Conservation (phyloP, 2,888 invertebrate species). For the Campopleginae sp. region DNA sequence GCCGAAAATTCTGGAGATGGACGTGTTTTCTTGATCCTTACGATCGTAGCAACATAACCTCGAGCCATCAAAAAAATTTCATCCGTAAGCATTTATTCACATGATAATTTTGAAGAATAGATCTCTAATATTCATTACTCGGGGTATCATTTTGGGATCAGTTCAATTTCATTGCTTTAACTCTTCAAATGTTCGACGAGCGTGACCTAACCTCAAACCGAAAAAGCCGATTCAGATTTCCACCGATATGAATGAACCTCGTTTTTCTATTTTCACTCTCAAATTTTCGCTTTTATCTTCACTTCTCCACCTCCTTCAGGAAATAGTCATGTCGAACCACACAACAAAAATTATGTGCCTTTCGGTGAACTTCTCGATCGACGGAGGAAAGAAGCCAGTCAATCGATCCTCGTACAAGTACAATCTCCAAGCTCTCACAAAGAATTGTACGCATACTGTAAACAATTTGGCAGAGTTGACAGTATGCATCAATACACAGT, state of each 20-base stretch:
- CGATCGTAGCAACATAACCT: conserved; percentile 55
- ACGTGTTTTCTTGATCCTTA: conserved; percentile 30
- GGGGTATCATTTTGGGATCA: neutral
- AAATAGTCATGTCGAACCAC: conserved; percentile 51
- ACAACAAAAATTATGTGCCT: conserved; percentile 55
- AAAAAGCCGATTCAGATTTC: conserved; percentile 18
- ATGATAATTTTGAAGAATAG: conserved; percentile 38
- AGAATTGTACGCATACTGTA: conserved; percentile 90
- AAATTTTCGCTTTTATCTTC: neutral
- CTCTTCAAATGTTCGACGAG: neutral
- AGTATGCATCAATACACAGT: conserved; percentile 88
- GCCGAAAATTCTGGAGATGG: conserved; percentile 29
- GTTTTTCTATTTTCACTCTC: neutral
- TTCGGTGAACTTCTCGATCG: conserved; percentile 87
- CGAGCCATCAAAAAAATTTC: conserved; percentile 49
- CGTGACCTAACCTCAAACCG: conserved; percentile 41
- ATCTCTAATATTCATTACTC: neutral
- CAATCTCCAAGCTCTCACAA: conserved; percentile 89
- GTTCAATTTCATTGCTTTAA: neutral
- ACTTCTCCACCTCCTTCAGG: conserved; percentile 20
- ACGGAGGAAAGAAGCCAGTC: conserved; percentile 88
- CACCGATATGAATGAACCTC: neutral
- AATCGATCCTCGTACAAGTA: conserved; percentile 91
- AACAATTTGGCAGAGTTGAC: conserved; percentile 87
- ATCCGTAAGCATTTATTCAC: conserved; percentile 53